Evolutionary conservation across 2,797 vertebrate genomes (phyloP).

Genomic region (Sebastes trivittatus): DNA sequence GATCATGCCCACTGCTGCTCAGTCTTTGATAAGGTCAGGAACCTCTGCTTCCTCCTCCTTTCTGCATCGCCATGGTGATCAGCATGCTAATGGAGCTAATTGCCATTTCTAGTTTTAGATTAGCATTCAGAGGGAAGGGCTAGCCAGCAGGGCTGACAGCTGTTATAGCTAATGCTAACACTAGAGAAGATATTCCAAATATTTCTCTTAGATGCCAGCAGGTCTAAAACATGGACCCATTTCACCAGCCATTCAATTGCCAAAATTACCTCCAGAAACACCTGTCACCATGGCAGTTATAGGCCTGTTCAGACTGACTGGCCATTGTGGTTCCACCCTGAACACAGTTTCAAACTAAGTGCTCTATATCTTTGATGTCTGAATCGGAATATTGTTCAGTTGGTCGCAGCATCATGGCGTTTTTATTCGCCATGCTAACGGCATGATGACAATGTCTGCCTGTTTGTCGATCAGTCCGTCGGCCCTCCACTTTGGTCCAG

Average conservation of each 20-base stretch:
- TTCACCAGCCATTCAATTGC: not conserved
- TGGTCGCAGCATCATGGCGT: too few relatives aligned
- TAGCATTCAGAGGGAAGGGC: conserved; percentile 54
- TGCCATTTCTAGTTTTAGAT: conserved; percentile 62
- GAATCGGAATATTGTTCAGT: not conserved
- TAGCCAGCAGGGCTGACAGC: conserved; percentile 3
- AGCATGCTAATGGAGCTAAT: conserved; percentile 77
- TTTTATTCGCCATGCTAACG: not conserved
- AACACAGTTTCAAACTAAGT: not conserved
- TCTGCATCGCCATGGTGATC: conserved; percentile 56
- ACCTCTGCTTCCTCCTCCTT: conserved; percentile 51
- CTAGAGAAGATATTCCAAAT: not conserved
- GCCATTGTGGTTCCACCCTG: not conserved
- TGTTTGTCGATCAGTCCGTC: not conserved
- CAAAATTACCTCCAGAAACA: not conserved
- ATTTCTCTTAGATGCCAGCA: not conserved
- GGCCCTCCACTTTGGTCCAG: not conserved
- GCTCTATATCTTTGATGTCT: not conserved
- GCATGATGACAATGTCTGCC: not conserved
- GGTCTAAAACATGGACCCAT: not conserved
- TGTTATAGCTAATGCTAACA: conserved; percentile 14
- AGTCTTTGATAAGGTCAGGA: conserved; percentile 81
- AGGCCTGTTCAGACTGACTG: not conserved
- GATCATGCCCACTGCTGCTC: conserved; percentile 26
- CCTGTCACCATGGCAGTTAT: not conserved